These are phyloP conservation scores for Patiria pectinifera DNA, from an alignment of 53 echinoderm and acorn worm genomes.

Conservation along the genomic window DNA sequence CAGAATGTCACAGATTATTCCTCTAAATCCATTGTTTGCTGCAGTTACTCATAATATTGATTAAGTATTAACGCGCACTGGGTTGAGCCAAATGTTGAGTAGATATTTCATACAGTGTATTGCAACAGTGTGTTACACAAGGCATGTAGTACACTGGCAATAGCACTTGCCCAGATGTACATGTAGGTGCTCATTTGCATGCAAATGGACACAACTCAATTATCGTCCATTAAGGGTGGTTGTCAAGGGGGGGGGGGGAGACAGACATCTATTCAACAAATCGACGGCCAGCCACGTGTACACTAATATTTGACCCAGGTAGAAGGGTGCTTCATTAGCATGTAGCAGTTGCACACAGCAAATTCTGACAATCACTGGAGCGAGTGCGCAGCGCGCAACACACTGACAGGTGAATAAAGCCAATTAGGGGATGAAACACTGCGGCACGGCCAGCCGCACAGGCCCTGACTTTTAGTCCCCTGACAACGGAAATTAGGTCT, in stretches of 20 bases:
- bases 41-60: not conserved
- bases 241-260: not conserved
- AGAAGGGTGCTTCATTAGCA: not conserved
- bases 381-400: too few relatives aligned
- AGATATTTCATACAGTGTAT: not conserved
- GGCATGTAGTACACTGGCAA: too few relatives aligned
- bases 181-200: not conserved
- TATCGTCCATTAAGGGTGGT: not conserved
- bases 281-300: not conserved
- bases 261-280: not conserved
- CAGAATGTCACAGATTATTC: not conserved
- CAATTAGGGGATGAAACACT: too few relatives aligned
- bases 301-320: not conserved
- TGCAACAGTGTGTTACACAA: not conserved
- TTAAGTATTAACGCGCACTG: not conserved
- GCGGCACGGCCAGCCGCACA: too few relatives aligned
- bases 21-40: not conserved
- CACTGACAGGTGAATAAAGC: too few relatives aligned
- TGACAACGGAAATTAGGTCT: too few relatives aligned
- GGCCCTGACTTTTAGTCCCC: too few relatives aligned
- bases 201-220: constrained; percentile 5
- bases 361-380: too few relatives aligned
- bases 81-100: not conserved
- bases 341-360: not conserved
- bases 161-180: not conserved